Conservation (phyloP, 2,888 invertebrate genomes). For the Troilus luridus region DNA sequence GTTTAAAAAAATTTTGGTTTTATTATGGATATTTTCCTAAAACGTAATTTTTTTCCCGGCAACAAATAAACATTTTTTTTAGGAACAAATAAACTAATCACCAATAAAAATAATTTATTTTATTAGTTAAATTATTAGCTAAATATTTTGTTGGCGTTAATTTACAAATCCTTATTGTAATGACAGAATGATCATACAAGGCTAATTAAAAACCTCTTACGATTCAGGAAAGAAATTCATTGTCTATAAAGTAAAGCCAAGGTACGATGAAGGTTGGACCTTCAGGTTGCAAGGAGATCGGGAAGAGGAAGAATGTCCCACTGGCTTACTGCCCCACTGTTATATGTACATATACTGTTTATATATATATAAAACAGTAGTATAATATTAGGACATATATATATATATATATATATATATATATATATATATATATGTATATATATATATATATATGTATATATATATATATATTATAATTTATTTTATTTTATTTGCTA, state of each 20-base stretch:
- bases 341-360: not conserved
- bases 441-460: slow-evolving; percentile 18
- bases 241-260: slow-evolving; percentile 10
- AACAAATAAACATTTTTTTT: no score
- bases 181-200: not conserved
- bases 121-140: no score
- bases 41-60: no score
- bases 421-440: no score
- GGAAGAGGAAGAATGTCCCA: slow-evolving; percentile 27
- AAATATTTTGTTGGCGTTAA: not conserved
- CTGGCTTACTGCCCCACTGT: slow-evolving; percentile 42
- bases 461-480: not conserved
- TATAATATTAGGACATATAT: no score
- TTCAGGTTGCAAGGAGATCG: slow-evolving; percentile 32
- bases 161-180: not conserved
- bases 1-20: no score
- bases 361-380: slow-evolving; percentile 3
- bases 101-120: no score
- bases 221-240: not conserved
- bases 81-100: no score
- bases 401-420: no score
- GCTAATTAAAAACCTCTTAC: not conserved
- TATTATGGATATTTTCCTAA: no score
- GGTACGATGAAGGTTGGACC: slow-evolving; percentile 20
- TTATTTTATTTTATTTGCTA: no score